phyloP scores from a whole-genome alignment of 2,797 vertebrate genomes.

The Ciconia nigra region DNA sequence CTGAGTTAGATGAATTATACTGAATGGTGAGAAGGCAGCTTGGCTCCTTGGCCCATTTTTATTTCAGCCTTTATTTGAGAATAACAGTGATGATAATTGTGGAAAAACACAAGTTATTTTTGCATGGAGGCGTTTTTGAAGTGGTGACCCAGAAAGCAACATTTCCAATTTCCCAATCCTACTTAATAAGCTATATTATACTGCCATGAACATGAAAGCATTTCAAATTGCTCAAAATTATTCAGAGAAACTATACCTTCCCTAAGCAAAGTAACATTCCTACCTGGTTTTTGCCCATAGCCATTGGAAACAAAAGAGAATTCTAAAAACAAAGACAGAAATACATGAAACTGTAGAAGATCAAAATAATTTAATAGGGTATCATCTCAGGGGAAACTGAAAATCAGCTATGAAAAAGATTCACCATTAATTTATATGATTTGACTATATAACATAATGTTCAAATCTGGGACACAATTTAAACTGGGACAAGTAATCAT shows the following conservation, averaged over 20 bases:
- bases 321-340: neutral
- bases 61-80: neutral
- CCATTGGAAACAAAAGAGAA: neutral
- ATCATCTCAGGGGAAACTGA: conserved; percentile 49
- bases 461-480: conserved; percentile 66
- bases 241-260: neutral
- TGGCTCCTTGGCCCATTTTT: neutral
- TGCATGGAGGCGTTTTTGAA: neutral
- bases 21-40: neutral
- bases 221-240: neutral
- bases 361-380: conserved; percentile 21
- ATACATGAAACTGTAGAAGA: neutral
- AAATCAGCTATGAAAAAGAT: conserved; percentile 45
- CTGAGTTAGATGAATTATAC: neutral
- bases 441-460: conserved; percentile 50
- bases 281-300: neutral
- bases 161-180: neutral
- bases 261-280: neutral
- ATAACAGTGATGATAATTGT: neutral
- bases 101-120: neutral
- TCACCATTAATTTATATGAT: conserved; percentile 64
- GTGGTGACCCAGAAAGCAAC: neutral
- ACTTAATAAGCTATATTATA: neutral
- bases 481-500: conserved; percentile 67
- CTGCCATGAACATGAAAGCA: neutral